Base-by-base conservation (phyloP, 1,140 invertebrate genomes). In the Archegozetes longisetosus region DNA sequence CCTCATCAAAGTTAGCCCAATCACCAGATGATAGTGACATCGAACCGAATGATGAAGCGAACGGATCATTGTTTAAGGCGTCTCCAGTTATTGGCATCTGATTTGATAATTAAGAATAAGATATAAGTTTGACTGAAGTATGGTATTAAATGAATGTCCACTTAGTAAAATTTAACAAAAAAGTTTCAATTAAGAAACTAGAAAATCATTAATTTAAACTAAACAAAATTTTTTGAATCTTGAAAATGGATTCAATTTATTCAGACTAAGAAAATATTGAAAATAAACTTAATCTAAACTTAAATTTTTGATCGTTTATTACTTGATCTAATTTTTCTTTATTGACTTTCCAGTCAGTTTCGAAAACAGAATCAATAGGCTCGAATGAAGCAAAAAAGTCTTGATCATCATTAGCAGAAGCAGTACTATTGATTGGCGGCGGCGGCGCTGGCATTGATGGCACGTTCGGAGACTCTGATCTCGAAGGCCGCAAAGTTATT, bases 1-100 rank as follows among this genome's bases (percentile, higher is more conserved):
- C 54, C 17, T 55, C 54, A 55, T 58, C 57, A 27, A 58, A 58
- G 32, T 58, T 49, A 22, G 57, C 57, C 57, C 57, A 55, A 20
- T 47, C 54, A 47, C 46, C 29, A 14, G 54, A 55, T 23, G 54
- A 55, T 2, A 32, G 6, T 47, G 24, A 26, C 26, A 13, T 12
- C 26, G 20, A 40, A 9, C 32, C 32, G 32, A 40, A 40, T 40
- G 32, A 40, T 40, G 32, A 40, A 17, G 17, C 32, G 17, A 40
- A 40, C 17, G 32, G 32, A 40, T 40, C 32, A n/a, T n/a, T n/a
- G n/a, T n/a, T n/a, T n/a, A n/a, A n/a, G 6, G 32, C 32, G 6
- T 40, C 32, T 40, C 6, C 17, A 40, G 32, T 40, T 40, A 17
- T 40, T 9, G 32, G 6, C 32, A 40, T 40, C 6, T 40, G 6